Percentiles rank a stretch among this genome's conserved stretches.
phyloP scores from a whole-genome alignment of 2,888 invertebrate species.

The Tenthredo livida region DNA sequence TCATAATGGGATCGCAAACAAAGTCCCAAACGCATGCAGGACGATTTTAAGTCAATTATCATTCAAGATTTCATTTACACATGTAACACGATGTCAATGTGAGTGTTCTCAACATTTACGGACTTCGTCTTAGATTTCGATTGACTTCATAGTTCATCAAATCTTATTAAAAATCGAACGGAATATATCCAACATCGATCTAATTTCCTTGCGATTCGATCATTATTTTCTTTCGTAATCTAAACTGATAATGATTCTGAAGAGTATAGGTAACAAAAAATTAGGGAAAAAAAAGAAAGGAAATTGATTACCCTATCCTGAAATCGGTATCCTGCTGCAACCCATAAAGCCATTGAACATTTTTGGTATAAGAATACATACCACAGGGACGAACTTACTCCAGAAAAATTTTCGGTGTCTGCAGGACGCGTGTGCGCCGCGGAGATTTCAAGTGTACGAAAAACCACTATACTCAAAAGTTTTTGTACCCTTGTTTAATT shows the following conservation, averaged over 20 bases:
- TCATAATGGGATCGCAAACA: background rate
- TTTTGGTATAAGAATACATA: background rate
- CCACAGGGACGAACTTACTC: background rate
- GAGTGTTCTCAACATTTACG: too few species aligned
- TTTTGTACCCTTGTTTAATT: constrained; percentile 21
- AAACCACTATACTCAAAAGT: background rate
- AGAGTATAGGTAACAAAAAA: background rate
- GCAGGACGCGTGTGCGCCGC: background rate
- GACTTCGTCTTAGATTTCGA: too few species aligned
- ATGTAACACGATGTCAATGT: background rate
- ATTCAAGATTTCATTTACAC: background rate
- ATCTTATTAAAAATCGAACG: too few species aligned
- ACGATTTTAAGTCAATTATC: background rate
- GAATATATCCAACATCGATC: too few species aligned
- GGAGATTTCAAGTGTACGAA: background rate
- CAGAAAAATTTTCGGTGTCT: background rate
- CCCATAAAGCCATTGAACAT: constrained; percentile 5
- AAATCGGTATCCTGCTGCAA: too few species aligned
- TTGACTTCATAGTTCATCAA: too few species aligned
- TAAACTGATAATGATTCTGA: background rate
- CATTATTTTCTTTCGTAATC: too few species aligned
- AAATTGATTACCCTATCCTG: background rate
- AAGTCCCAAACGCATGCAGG: background rate
- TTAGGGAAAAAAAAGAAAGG: background rate
- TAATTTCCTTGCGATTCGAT: too few species aligned